Evolutionary conservation across 92 coral and sea anemone species (phyloP).

Genomic region (Siderastrea radians): DNA sequence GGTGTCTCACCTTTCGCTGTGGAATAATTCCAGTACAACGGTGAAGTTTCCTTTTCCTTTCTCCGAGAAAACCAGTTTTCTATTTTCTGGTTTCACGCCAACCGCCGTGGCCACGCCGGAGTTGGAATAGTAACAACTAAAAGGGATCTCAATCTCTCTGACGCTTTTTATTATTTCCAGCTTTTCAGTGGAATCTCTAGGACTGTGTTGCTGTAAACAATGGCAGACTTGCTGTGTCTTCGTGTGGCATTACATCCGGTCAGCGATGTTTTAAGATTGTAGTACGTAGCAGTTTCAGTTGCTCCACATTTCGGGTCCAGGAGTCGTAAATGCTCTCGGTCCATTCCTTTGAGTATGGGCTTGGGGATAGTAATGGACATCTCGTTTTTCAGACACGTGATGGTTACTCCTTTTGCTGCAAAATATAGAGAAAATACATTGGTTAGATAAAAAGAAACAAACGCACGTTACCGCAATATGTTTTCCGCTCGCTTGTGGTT

Average conservation of each 20-base stretch:
- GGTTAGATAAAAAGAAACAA: too few relatives aligned
- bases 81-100: background rate
- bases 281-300: conserved; percentile 29
- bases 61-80: conserved; percentile 15
- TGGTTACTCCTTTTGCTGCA: too few relatives aligned
- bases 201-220: conserved; percentile 38
- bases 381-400: conserved; percentile 5
- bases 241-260: conserved; percentile 16
- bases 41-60: too few relatives aligned
- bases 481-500: too few relatives aligned
- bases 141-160: conserved; percentile 41
- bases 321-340: too few relatives aligned
- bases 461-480: too few relatives aligned
- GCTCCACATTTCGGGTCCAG: conserved; percentile 3
- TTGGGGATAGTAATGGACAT: background rate
- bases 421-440: too few relatives aligned
- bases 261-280: conserved; percentile 20
- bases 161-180: conserved; percentile 10
- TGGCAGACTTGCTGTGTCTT: conserved; percentile 16
- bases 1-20: background rate
- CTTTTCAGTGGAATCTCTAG: conserved; percentile 21
- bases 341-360: too few relatives aligned
- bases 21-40: conserved; percentile 12
- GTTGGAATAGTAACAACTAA: conserved; percentile 48
- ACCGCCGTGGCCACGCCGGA: conserved; percentile 11